phyloP scores from a whole-genome alignment of 1,140 invertebrate genomes.

The Trissolcus basalis region DNA sequence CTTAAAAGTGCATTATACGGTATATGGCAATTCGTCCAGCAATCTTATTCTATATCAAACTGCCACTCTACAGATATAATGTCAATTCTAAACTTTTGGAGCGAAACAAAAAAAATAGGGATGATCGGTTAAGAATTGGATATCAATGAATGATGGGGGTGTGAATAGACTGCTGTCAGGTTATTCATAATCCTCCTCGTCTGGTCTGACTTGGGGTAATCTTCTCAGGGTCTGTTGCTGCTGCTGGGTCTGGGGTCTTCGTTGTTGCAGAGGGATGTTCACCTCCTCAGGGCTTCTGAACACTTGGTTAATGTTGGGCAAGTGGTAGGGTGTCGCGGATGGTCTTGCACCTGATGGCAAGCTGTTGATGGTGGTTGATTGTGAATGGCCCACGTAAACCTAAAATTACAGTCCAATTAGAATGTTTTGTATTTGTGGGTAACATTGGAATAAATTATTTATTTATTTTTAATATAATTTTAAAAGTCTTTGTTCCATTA shows the following conservation, averaged over 20 bases:
- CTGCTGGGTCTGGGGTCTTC: conserved; percentile 76
- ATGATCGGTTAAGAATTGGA: background rate
- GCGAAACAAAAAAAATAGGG: too few relatives aligned
- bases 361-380: conserved; percentile 67
- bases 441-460: too few relatives aligned
- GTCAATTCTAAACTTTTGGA: background rate
- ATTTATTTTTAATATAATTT: too few relatives aligned
- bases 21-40: too few relatives aligned
- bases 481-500: too few relatives aligned
- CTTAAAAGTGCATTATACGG: too few relatives aligned
- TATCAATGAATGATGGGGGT: conserved; percentile 13
- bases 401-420: conserved; percentile 21
- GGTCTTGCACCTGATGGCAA: conserved; percentile 68
- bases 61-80: background rate
- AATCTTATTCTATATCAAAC: background rate
- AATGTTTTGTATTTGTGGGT: background rate
- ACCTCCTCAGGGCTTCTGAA: conserved; percentile 90
- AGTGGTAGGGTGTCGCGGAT: conserved; percentile 64
- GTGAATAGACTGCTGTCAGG: conserved; percentile 1
- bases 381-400: conserved; percentile 60
- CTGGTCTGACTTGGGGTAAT: conserved; percentile 72
- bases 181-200: conserved; percentile 74
- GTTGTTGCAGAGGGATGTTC: conserved; percentile 87
- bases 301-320: conserved; percentile 78
- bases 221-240: conserved; percentile 66